Evolutionary conservation across 1,140 invertebrate genomes (phyloP).

Genomic region (Drosophila quadrilineata): DNA sequence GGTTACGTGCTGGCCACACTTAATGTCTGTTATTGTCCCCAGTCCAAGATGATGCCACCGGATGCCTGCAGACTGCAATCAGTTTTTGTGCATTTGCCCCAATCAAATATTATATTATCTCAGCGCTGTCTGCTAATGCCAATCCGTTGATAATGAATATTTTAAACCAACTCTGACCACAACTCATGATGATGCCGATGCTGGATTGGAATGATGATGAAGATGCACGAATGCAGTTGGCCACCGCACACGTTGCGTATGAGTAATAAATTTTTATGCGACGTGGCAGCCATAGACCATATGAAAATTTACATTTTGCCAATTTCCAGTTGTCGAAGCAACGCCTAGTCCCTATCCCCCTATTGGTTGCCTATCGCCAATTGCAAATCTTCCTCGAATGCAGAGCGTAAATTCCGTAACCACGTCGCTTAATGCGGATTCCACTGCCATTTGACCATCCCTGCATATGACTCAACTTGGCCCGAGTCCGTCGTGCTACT

Average conservation of each 20-base stretch:
- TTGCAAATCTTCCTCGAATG: conserved; percentile 62
- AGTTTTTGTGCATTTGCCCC: too few species aligned
- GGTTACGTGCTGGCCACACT: conserved; percentile 72
- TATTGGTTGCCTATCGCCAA: conserved; percentile 42
- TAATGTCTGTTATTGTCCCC: conserved; percentile 72
- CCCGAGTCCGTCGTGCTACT: conserved; percentile 32
- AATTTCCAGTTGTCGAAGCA: conserved; percentile 70
- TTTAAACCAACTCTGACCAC: conserved; percentile 39
- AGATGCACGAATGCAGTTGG: conserved; percentile 34
- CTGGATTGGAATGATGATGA: conserved; percentile 3
- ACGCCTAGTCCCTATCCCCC: not conserved
- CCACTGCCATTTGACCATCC: not conserved
- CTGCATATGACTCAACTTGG: not conserved
- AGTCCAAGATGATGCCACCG: too few species aligned
- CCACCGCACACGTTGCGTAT: conserved; percentile 38
- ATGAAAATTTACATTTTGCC: conserved; percentile 79
- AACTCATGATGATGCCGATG: conserved; percentile 10
- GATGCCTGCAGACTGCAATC: too few species aligned
- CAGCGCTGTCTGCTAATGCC: too few species aligned
- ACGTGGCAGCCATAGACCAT: conserved; percentile 22
- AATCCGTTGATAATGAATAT: conserved; percentile 77
- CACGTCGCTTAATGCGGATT: conserved; percentile 22
- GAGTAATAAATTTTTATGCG: conserved; percentile 69
- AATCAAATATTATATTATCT: too few species aligned
- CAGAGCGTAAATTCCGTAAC: conserved; percentile 68